Conservation (phyloP, 2,888 invertebrate species). For the Cremastobaeus sp. region DNA sequence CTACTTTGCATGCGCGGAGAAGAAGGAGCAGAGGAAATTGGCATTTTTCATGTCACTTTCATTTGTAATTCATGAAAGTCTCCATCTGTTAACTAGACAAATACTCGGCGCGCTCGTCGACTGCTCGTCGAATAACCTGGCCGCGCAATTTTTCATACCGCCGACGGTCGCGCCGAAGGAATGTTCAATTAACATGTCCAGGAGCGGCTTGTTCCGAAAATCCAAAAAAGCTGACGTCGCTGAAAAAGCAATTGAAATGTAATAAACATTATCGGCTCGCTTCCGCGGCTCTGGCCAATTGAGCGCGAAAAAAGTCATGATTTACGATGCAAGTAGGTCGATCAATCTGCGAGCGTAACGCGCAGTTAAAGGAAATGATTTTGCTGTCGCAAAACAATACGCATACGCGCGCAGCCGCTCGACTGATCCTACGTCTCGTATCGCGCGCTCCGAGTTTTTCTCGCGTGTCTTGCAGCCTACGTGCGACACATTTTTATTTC, state of each 20-base stretch:
- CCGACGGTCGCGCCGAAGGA: too few relatives aligned
- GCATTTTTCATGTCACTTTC: too few relatives aligned
- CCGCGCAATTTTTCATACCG: too few relatives aligned
- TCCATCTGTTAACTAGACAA: too few relatives aligned
- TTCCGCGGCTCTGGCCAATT: conserved; percentile 17
- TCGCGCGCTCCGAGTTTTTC: conserved; percentile 35
- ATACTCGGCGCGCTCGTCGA: too few relatives aligned
- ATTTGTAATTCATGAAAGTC: too few relatives aligned
- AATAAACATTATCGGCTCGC: conserved; percentile 9
- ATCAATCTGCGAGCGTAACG: conserved; percentile 56
- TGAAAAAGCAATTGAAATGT: not conserved
- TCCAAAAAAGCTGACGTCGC: too few relatives aligned
- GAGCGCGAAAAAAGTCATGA: conserved; percentile 55
- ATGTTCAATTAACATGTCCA: too few relatives aligned
- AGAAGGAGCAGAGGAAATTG: not conserved
- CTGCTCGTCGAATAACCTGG: too few relatives aligned
- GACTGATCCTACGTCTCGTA: conserved; percentile 51
- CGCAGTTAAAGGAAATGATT: conserved; percentile 53
- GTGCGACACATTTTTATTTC: conserved; percentile 49
- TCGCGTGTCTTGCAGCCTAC: conserved; percentile 49
- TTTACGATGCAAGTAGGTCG: conserved; percentile 62
- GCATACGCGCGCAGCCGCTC: conserved; percentile 48
- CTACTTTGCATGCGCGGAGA: conserved; percentile 2
- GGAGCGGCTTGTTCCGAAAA: too few relatives aligned
- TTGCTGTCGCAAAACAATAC: conserved; percentile 62